phyloP scores from a whole-genome alignment of 2,113 vertebrate species.

The Hemicordylus capensis region DNA sequence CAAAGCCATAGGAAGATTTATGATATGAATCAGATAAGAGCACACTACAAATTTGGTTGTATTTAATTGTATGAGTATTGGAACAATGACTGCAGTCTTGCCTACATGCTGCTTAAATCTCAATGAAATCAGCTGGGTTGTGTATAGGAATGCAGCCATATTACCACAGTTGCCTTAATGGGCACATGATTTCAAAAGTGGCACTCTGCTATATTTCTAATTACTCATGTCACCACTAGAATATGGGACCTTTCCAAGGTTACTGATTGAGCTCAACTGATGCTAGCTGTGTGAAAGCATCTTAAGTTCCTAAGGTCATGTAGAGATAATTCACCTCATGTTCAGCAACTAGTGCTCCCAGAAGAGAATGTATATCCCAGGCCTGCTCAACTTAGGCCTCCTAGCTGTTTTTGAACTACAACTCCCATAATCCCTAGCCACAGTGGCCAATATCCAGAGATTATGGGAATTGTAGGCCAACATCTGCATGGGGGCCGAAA shows the following conservation, averaged over 20 bases:
- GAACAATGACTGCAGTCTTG: neutral
- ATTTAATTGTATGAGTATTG: neutral
- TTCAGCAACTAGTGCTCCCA: neutral
- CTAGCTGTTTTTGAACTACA: no score
- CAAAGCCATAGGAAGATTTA: neutral
- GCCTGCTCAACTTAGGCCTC: no score
- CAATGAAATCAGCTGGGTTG: neutral
- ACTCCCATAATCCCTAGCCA: no score
- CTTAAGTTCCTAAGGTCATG: neutral
- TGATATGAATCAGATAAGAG: neutral
- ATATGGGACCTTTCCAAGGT: neutral
- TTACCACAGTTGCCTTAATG: neutral
- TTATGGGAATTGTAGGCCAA: no score
- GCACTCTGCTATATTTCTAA: constrained; percentile 16
- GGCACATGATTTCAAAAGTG: neutral
- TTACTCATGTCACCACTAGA: constrained; percentile 24
- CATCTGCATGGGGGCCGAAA: no score
- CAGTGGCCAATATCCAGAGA: no score
- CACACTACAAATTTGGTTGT: neutral
- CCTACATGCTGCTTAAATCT: neutral
- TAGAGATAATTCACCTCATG: neutral
- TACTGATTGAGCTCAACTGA: neutral
- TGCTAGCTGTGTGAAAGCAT: neutral
- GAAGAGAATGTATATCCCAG: no score
- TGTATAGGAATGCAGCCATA: neutral